Conservation (phyloP, 1,140 invertebrate genomes). For the Caenorhabditis brenneri region DNA sequence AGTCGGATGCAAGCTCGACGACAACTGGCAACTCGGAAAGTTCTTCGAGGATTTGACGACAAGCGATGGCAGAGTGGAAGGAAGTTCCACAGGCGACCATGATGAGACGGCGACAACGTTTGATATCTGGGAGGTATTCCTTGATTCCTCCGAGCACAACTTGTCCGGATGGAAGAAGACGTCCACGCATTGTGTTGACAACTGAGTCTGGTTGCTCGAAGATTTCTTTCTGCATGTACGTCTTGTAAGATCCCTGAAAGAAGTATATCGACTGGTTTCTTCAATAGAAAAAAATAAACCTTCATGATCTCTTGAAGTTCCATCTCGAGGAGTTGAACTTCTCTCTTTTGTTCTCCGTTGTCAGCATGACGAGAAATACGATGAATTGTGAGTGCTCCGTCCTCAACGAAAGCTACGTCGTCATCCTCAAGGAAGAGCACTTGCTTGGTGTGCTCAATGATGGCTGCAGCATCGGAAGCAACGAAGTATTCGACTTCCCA, state of each 20-base stretch:
- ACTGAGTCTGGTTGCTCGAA: slow-evolving; percentile 99
- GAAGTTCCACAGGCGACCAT: slow-evolving; percentile 98
- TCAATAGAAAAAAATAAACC: slow-evolving; percentile 92
- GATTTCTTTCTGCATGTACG: slow-evolving; percentile 99
- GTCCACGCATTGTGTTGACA: slow-evolving; percentile 97
- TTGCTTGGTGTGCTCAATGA: slow-evolving; percentile 73
- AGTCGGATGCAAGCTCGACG: slow-evolving; percentile 97
- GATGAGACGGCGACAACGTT: slow-evolving; percentile 90
- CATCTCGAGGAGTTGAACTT: slow-evolving; percentile 95
- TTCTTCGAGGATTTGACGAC: slow-evolving; percentile 83
- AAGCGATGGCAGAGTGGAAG: slow-evolving; percentile 94
- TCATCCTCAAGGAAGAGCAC: slow-evolving; percentile 75
- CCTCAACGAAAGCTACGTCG: slow-evolving; percentile 76
- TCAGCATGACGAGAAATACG: slow-evolving; percentile 79
- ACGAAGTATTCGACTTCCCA: slow-evolving; percentile 99
- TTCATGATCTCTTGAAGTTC: slow-evolving; percentile 99
- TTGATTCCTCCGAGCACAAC: slow-evolving; percentile 87
- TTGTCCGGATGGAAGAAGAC: slow-evolving; percentile 82
- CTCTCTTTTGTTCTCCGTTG: slow-evolving; percentile 78
- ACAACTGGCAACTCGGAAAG: slow-evolving; percentile 97
- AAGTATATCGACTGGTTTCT: neutral
- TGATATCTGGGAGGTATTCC: slow-evolving; percentile 96
- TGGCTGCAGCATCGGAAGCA: slow-evolving; percentile 85
- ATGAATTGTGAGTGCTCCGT: slow-evolving; percentile 86
- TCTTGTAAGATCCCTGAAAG: slow-evolving; percentile 84